Evolutionary conservation across 2,797 vertebrate genomes (phyloP), one percentile per base, ranked within the genome.

Genomic region (Furcifer pardalis): DNA sequence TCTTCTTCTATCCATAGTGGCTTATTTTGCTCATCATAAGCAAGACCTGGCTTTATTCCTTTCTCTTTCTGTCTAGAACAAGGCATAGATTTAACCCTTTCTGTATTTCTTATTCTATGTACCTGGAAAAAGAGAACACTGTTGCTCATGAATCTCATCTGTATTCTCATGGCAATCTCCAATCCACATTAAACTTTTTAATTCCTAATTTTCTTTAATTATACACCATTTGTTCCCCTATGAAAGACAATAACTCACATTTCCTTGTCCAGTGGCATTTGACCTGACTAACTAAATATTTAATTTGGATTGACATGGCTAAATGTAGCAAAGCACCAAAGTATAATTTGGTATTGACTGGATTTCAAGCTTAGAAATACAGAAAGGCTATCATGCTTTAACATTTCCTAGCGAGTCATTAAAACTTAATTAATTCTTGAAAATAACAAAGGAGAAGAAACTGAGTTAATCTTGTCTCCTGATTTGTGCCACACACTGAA

Each of bases 291-390:
- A 79, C 35, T 56, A 79, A 66, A 79, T 42, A 56, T 71, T 84
- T 84, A 77, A 84, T 84, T 71, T 78, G 60, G 12, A 78, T 62
- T 27, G 19, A 60, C 60, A 60, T 40, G 23, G 52, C 65, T 79
- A 62, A 15, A 35, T 72, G 59, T 40, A 7, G 13, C 25, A 42
- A 73, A 15, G 25, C 60, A 42, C n/a, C 68, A 59, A 65, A 73
- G 32, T 49, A 23, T 25, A 79, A 74, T 59, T 56, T 84, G 30
- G 69, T 52, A 79, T 52, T 79, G 42, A 79, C 79, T 52, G 30
- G 77, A 49, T 52, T 62, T 73, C 59, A 73, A 65, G 83, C 35
- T 19, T 44, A 69, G 42, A 2, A 10, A 30, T 71, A 10, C 56
- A 74, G 44, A 74, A 40, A 27, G 2, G 25, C 37, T 40, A 35